These are phyloP conservation scores for Neodiprion fabricii DNA, from an alignment of 1,140 invertebrate genomes.

Conservation along the genomic window DNA sequence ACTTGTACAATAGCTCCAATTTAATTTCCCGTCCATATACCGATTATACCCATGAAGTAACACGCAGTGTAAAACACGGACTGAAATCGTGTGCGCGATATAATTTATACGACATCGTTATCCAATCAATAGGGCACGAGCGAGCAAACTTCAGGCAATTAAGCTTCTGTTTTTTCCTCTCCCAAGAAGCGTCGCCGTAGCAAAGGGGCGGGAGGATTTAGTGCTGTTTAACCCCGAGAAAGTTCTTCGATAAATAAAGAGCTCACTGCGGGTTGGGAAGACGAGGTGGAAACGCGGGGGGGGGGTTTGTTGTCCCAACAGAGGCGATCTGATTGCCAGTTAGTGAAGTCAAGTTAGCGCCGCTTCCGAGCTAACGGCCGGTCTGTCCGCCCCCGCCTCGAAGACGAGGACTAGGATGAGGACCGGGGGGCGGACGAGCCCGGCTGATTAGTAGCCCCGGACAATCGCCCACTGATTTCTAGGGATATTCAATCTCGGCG, in stretches of 20 bases:
- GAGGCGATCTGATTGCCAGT: conserved; percentile 57
- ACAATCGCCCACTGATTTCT: conserved; percentile 20
- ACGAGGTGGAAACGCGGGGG: conserved; percentile 8
- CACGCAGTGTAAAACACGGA: too few species aligned
- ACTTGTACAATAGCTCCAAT: too few species aligned
- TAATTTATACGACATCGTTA: conserved; percentile 35
- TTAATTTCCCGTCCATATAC: too few species aligned
- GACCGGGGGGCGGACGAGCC: conserved; percentile 18
- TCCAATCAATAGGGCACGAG: conserved; percentile 42
- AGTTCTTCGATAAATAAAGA: conserved; percentile 57
- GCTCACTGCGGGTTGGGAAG: conserved; percentile 13
- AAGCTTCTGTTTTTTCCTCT: too few species aligned
- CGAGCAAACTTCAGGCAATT: conserved; percentile 16
- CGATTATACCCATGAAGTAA: too few species aligned
- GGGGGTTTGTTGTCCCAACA: conserved; percentile 54
- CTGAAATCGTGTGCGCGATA: too few species aligned
- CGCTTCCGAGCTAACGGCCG: conserved; percentile 42
- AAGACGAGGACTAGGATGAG: conserved; percentile 21
- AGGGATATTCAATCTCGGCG: too few species aligned
- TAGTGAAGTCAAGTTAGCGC: conserved; percentile 47
- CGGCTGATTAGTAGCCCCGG: neutral
- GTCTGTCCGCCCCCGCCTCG: neutral
- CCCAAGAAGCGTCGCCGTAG: too few species aligned
- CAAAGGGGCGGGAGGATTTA: conserved; percentile 43
- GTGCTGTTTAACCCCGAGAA: conserved; percentile 55